Conservation (phyloP, 2,888 invertebrate species). For the Leptopterna dolabrata region DNA sequence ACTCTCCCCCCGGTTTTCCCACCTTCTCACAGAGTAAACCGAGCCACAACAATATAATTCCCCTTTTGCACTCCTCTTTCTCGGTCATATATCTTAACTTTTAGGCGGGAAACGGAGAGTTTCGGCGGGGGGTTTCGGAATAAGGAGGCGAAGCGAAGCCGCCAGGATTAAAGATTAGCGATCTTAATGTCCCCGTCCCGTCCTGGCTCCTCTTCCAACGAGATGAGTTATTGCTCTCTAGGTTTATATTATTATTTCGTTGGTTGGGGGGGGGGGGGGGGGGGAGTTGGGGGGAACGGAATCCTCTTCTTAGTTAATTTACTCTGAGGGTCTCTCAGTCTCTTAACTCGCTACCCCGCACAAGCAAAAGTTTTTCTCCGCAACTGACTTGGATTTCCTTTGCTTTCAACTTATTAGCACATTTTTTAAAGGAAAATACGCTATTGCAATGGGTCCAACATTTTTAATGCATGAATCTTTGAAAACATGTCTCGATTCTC, state of each 20-base stretch:
- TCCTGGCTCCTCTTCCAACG: slow-evolving; percentile 48
- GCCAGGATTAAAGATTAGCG: slow-evolving; percentile 65
- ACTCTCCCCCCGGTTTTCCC: slow-evolving; percentile 59
- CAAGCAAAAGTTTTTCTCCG: not conserved
- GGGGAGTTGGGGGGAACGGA: slow-evolving; percentile 18
- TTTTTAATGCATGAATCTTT: no score
- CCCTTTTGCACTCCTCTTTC: slow-evolving; percentile 57
- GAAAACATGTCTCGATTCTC: no score
- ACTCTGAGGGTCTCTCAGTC: slow-evolving; percentile 19
- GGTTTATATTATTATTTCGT: slow-evolving; percentile 64
- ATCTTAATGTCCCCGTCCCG: slow-evolving; percentile 64
- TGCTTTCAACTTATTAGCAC: not conserved
- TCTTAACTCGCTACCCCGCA: slow-evolving; percentile 29
- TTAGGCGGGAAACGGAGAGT: slow-evolving; percentile 58
- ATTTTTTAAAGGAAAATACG: no score
- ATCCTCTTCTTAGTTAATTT: slow-evolving; percentile 51
- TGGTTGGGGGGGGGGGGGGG: not conserved
- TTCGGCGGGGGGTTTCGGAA: slow-evolving; percentile 50
- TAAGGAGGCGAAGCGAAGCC: slow-evolving; percentile 57
- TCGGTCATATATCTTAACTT: slow-evolving; percentile 64
- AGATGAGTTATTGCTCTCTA: slow-evolving; percentile 65
- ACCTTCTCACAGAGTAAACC: slow-evolving; percentile 18
- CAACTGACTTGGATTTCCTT: not conserved
- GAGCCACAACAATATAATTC: slow-evolving; percentile 64
- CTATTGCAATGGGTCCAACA: no score